Conservation (phyloP, 2,888 invertebrate species). For the Sisyra nigra region DNA sequence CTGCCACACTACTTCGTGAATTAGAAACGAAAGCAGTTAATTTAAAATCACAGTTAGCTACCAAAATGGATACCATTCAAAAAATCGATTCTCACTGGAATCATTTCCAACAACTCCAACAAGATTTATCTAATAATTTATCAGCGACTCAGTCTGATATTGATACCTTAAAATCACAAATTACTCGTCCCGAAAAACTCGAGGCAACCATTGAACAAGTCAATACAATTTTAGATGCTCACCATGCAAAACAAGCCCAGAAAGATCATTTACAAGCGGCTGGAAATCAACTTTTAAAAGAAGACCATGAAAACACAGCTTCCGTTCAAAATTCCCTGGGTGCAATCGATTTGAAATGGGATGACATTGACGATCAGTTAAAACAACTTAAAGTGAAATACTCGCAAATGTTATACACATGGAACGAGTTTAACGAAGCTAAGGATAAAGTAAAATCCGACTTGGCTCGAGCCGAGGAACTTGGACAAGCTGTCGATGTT, state of each 20-base stretch:
- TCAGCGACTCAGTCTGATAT: constrained; percentile 38
- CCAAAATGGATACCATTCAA: constrained; percentile 49
- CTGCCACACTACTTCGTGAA: constrained; percentile 52
- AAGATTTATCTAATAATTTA: constrained; percentile 47
- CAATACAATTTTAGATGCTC: constrained; percentile 32
- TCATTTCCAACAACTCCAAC: constrained; percentile 58
- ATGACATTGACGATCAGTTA: constrained; percentile 57
- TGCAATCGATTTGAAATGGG: constrained; percentile 65
- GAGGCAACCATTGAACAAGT: constrained; percentile 32
- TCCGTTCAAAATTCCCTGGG: constrained; percentile 65
- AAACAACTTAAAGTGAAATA: constrained; percentile 60
- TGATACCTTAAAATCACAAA: constrained; percentile 35
- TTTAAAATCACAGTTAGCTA: constrained; percentile 46
- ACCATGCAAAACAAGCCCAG: constrained; percentile 40
- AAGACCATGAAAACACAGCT: constrained; percentile 65
- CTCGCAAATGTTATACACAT: constrained; percentile 50
- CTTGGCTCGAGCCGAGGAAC: constrained; percentile 49
- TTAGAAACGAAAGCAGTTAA: constrained; percentile 53
- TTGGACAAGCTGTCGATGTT: constrained; percentile 43
- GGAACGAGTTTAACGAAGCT: constrained; percentile 59
- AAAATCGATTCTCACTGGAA: constrained; percentile 61
- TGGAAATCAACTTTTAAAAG: constrained; percentile 62
- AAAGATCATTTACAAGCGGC: constrained; percentile 63
- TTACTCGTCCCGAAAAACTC: constrained; percentile 30
- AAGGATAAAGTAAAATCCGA: constrained; percentile 53